Percentiles rank a stretch among this genome's conserved stretches.
phyloP scores from a whole-genome alignment of 2,888 invertebrate genomes.

The Drosophila aldrichi region DNA sequence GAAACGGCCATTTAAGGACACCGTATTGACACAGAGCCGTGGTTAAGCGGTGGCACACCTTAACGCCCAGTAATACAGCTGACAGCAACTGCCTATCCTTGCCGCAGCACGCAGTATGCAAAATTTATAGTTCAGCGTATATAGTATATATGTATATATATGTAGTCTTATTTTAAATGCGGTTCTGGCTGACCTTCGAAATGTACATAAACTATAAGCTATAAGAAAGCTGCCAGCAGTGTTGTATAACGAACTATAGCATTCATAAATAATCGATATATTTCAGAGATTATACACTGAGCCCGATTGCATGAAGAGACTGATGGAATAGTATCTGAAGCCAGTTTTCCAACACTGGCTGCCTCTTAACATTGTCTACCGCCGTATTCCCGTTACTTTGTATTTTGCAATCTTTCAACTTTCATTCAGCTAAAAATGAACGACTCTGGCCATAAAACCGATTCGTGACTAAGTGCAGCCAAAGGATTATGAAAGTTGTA shows the following conservation, averaged over 20 bases:
- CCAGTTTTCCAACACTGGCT: background rate
- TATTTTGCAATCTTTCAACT: slow-evolving; percentile 22
- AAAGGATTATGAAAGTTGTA: slow-evolving; percentile 36
- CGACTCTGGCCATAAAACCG: slow-evolving; percentile 31
- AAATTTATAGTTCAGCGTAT: slow-evolving; percentile 6
- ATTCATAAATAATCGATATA: background rate
- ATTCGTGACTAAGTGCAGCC: slow-evolving; percentile 39
- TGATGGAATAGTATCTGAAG: too few relatives aligned
- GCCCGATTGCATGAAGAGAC: too few relatives aligned
- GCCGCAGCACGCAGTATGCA: background rate
- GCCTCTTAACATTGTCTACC: background rate
- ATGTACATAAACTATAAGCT: slow-evolving; percentile 9
- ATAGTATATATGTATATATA: slow-evolving; percentile 31
- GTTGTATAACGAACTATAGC: background rate
- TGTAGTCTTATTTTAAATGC: too few relatives aligned
- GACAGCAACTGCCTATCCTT: slow-evolving; percentile 20
- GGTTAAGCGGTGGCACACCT: slow-evolving; percentile 81
- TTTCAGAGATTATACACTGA: too few relatives aligned
- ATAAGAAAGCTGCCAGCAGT: slow-evolving; percentile 27
- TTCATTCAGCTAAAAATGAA: slow-evolving; percentile 11
- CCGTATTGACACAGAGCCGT: slow-evolving; percentile 79
- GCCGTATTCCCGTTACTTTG: slow-evolving; percentile 32
- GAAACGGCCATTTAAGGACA: slow-evolving; percentile 82
- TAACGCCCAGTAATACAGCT: slow-evolving; percentile 74
- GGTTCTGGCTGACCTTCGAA: too few relatives aligned